A percentile compares a stretch with the other conserved stretches of the same genome.
Conservation (phyloP, 1,140 invertebrate species). For the Diplogasteroides magnus region DNA sequence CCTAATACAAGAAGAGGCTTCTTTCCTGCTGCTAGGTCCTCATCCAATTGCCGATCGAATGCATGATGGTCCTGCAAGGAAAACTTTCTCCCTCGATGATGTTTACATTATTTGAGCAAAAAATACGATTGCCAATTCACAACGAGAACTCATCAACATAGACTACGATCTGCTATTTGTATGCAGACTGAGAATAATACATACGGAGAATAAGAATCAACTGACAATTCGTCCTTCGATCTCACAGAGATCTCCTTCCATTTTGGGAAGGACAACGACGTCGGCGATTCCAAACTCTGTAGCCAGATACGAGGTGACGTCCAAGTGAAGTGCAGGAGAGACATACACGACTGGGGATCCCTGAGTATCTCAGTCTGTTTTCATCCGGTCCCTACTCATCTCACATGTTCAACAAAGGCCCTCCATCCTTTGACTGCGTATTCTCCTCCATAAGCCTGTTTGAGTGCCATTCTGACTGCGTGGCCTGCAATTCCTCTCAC, state of each 20-base stretch:
- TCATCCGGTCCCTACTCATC: no score
- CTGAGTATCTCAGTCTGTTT: slow-evolving; percentile 8
- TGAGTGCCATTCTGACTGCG: slow-evolving; percentile 29
- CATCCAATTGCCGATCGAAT: slow-evolving; percentile 31
- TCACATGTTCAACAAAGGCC: slow-evolving; percentile 30
- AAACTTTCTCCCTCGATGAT: no score
- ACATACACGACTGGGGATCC: slow-evolving; percentile 36
- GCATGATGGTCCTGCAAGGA: slow-evolving; percentile 30
- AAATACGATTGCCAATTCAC: background rate
- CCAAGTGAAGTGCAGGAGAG: slow-evolving; percentile 33
- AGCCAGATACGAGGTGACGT: slow-evolving; percentile 29
- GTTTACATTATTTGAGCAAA: no score
- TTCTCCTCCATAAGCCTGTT: slow-evolving; percentile 27
- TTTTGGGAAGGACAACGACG: slow-evolving; percentile 29
- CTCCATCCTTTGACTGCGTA: slow-evolving; percentile 34
- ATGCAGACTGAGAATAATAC: background rate
- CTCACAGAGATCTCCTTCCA: slow-evolving; percentile 25
- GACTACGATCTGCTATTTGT: background rate
- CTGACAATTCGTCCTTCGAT: slow-evolving; percentile 38
- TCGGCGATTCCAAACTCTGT: slow-evolving; percentile 36
- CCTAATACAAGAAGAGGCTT: slow-evolving; percentile 34
- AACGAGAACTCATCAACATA: background rate
- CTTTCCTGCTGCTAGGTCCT: slow-evolving; percentile 28
- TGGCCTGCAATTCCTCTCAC: slow-evolving; percentile 20
- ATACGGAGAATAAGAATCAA: no score